Conservation (phyloP, 1,140 invertebrate species). For the Branchinecta lynchi region DNA sequence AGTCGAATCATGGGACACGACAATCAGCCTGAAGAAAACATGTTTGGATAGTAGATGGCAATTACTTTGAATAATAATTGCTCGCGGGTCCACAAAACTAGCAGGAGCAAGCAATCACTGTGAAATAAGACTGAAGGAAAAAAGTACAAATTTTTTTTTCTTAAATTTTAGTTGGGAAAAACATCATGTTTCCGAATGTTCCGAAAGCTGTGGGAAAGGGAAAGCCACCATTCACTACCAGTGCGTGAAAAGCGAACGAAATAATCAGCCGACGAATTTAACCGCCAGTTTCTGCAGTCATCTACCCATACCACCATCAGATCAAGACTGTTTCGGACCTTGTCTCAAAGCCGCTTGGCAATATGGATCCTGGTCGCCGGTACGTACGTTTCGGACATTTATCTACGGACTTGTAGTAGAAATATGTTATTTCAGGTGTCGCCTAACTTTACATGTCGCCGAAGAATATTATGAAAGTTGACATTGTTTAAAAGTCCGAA, state of each 20-base stretch:
- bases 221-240: background rate
- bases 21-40: too few species aligned
- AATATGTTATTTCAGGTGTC: too few species aligned
- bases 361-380: constrained; percentile 51
- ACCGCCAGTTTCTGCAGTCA: constrained; percentile 37
- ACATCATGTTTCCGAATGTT: constrained; percentile 13
- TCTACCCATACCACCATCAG: constrained; percentile 35
- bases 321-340: constrained; percentile 43
- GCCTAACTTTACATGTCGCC: too few species aligned
- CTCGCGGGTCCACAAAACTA: too few species aligned
- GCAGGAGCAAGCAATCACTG: too few species aligned
- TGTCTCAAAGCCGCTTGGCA: constrained; percentile 50
- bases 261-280: constrained; percentile 25
- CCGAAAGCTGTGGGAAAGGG: background rate
- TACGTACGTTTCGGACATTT: constrained; percentile 22
- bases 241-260: constrained; percentile 7
- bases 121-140: too few species aligned
- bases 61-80: too few species aligned
- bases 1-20: too few species aligned
- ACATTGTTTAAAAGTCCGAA: too few species aligned
- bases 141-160: background rate
- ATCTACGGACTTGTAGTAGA: too few species aligned
- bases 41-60: too few species aligned
- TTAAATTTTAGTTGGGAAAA: constrained; percentile 22
- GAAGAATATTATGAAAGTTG: too few species aligned